phyloP scores from a whole-genome alignment of 2,888 invertebrate genomes.

The Rambutsinella grinnellia region DNA sequence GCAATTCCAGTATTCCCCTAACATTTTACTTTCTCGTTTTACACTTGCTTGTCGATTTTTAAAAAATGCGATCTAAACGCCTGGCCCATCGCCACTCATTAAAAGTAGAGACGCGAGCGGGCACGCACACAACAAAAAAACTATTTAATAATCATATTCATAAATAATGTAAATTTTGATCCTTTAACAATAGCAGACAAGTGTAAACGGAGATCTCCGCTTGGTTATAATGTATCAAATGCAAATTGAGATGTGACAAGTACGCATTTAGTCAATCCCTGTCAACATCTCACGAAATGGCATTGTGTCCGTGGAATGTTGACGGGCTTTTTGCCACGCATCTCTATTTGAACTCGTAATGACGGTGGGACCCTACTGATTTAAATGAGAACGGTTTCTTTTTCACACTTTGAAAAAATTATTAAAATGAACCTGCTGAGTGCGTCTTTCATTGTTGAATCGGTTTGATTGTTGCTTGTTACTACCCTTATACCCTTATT shows the following conservation, averaged over 20 bases:
- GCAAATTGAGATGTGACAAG: conserved; percentile 44
- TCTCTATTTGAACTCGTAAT: too few relatives aligned
- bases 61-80: conserved; percentile 37
- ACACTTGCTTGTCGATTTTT: conserved; percentile 22
- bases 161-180: too few relatives aligned
- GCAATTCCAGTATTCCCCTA: too few relatives aligned
- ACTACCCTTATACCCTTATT: conserved; percentile 14
- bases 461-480: conserved; percentile 14
- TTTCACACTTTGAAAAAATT: conserved; percentile 38
- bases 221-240: conserved; percentile 27
- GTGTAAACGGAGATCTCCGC: conserved; percentile 30
- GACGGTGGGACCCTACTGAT: too few relatives aligned
- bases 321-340: conserved; percentile 33
- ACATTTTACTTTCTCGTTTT: too few relatives aligned
- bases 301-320: conserved; percentile 4
- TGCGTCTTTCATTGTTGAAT: conserved; percentile 17
- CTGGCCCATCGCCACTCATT: conserved; percentile 27
- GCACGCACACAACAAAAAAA: too few relatives aligned
- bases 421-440: conserved; percentile 47
- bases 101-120: conserved; percentile 12
- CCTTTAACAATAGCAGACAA: conserved; percentile 25
- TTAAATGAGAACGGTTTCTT: conserved; percentile 15
- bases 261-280: too few relatives aligned
- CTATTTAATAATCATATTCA: conserved; percentile 51
- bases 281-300: conserved; percentile 35